Evolutionary conservation across 1,140 invertebrate species (phyloP).

Genomic region (Trichogramma pretiosum): DNA sequence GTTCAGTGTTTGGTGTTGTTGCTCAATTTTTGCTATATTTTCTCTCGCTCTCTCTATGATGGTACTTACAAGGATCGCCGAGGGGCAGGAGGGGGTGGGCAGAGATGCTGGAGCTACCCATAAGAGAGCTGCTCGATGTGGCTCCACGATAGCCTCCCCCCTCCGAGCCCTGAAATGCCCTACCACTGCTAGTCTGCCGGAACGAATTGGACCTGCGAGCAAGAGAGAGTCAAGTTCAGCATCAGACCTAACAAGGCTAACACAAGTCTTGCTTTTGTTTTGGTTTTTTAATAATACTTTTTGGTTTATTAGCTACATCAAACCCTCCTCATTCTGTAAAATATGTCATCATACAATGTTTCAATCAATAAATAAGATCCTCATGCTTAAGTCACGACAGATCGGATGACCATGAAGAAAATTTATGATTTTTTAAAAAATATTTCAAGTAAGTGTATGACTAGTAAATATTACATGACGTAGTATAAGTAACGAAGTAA

Average conservation of each 20-base stretch:
- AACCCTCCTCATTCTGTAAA: no score
- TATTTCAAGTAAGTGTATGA: no score
- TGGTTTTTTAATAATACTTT: neutral
- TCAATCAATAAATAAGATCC: no score
- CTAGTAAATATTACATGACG: neutral
- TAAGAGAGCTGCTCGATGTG: constrained; percentile 53
- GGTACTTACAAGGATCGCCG: constrained; percentile 56
- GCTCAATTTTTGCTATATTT: constrained; percentile 12
- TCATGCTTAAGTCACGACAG: no score
- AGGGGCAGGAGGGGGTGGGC: constrained; percentile 76
- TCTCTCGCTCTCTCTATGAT: neutral
- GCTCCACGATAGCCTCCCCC: constrained; percentile 48
- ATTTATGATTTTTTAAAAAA: no score
- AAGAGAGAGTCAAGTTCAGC: constrained; percentile 57
- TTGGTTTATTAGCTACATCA: constrained; percentile 9
- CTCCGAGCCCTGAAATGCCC: constrained; percentile 48
- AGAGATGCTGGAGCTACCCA: constrained; percentile 68
- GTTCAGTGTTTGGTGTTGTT: constrained; percentile 39
- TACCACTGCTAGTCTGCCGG: constrained; percentile 57
- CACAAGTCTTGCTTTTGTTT: constrained; percentile 17
- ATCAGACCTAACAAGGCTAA: constrained; percentile 45
- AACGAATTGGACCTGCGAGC: constrained; percentile 77
- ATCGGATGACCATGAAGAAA: no score
- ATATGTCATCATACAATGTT: no score
- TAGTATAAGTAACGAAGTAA: no score